Conservation (phyloP, 2,888 invertebrate genomes). For the Mythimna pallens region DNA sequence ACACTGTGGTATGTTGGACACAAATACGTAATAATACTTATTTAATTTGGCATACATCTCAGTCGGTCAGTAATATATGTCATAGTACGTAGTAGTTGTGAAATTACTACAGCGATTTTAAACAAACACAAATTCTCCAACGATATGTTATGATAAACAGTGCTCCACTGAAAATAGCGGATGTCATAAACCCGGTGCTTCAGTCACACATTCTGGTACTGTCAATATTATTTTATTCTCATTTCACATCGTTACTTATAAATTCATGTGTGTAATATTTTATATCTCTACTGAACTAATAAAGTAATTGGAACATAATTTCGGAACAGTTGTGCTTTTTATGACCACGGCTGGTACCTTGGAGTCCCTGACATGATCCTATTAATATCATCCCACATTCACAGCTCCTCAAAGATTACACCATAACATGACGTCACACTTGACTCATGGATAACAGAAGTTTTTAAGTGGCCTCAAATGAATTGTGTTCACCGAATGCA, state of each 20-base stretch:
- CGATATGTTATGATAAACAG: constrained; percentile 51
- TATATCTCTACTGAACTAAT: constrained; percentile 48
- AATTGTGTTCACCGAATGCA: constrained; percentile 67
- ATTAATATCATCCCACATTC: constrained; percentile 62
- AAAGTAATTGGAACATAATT: constrained; percentile 59
- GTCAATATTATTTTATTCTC: constrained; percentile 46
- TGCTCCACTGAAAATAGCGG: constrained; percentile 45
- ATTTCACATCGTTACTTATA: constrained; percentile 14
- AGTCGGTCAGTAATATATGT: constrained; percentile 8
- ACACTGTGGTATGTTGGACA: too few relatives aligned
- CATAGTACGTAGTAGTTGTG: constrained; percentile 14
- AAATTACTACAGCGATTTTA: constrained; percentile 35
- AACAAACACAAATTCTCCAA: constrained; percentile 47
- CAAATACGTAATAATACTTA: not conserved
- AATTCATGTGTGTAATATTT: constrained; percentile 32
- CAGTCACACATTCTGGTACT: constrained; percentile 50
- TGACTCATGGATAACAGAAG: constrained; percentile 39
- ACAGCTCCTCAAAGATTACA: constrained; percentile 52
- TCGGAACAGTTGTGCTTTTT: constrained; percentile 46
- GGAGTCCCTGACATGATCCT: constrained; percentile 65
- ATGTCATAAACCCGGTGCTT: constrained; percentile 36
- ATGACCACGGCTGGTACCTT: constrained; percentile 28
- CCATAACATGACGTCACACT: constrained; percentile 57
- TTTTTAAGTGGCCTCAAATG: constrained; percentile 53
- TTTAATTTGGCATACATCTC: constrained; percentile 20